These are phyloP conservation scores for Lathronympha strigana DNA, from an alignment of 2,888 invertebrate species.

Conservation along the genomic window DNA sequence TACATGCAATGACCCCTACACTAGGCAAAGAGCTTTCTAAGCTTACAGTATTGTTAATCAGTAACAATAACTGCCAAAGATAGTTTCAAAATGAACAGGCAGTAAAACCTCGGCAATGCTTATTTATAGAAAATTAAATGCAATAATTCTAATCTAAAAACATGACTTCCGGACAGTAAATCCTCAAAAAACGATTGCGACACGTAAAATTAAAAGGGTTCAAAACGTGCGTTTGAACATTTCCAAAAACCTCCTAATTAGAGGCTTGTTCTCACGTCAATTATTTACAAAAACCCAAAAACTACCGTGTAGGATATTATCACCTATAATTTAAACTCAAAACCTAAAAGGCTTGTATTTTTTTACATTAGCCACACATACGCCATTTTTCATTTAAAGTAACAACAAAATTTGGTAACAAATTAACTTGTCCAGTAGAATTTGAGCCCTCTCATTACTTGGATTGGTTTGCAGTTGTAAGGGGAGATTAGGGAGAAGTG, in stretches of 20 bases:
- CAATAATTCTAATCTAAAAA: too few relatives aligned
- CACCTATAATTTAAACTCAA: conserved; percentile 14
- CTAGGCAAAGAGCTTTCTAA: too few relatives aligned
- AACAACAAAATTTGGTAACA: conserved; percentile 21
- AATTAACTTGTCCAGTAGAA: conserved; percentile 7
- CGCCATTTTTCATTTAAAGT: not conserved
- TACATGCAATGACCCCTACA: too few relatives aligned
- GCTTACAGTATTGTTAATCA: too few relatives aligned
- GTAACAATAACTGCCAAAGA: too few relatives aligned
- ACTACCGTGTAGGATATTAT: conserved; percentile 32
- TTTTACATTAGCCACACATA: not conserved
- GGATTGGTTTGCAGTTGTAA: not conserved
- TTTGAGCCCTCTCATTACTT: conserved; percentile 1
- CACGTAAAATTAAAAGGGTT: not conserved
- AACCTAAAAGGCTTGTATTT: not conserved
- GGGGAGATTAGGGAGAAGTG: not conserved
- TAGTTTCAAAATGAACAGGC: too few relatives aligned
- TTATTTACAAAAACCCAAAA: conserved; percentile 20
- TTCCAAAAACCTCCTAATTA: conserved; percentile 29
- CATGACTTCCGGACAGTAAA: too few relatives aligned
- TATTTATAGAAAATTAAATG: too few relatives aligned
- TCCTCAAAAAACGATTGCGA: too few relatives aligned
- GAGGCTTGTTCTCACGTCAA: conserved; percentile 34
- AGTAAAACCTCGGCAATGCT: too few relatives aligned
- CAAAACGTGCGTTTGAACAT: conserved; percentile 9